phyloP scores from a whole-genome alignment of 1,140 invertebrate species.

The Thaumetopoea pityocampa region DNA sequence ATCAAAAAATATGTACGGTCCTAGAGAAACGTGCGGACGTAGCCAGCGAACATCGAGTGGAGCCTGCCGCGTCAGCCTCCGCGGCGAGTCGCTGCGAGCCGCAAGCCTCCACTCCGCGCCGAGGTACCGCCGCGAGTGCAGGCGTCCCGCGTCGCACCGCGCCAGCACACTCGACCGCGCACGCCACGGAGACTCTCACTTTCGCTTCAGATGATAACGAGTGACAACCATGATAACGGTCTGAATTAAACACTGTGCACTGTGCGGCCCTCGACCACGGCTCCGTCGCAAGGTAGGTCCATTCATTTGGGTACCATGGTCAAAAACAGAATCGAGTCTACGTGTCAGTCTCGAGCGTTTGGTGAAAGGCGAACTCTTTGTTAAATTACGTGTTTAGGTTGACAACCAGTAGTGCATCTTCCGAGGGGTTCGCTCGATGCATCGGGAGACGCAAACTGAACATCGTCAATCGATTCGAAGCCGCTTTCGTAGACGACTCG shows the following conservation, averaged over 20 bases:
- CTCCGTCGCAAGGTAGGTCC: conserved; percentile 49
- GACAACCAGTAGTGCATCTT: conserved; percentile 19
- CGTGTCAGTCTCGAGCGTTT: conserved; percentile 66
- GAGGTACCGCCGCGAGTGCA: conserved; percentile 45
- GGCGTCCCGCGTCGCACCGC: conserved; percentile 30
- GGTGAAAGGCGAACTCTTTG: conserved; percentile 72
- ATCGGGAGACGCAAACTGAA: too few species aligned
- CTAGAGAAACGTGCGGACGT: too few species aligned
- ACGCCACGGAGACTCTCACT: conserved; percentile 51
- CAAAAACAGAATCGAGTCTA: conserved; percentile 53
- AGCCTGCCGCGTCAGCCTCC: conserved; percentile 19
- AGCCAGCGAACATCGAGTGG: neutral
- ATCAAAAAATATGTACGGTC: too few species aligned
- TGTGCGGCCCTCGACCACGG: conserved; percentile 29
- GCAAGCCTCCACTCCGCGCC: conserved; percentile 33
- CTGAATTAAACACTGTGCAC: conserved; percentile 45
- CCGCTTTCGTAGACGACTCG: too few species aligned
- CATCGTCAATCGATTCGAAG: too few species aligned
- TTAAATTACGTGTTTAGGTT: conserved; percentile 49
- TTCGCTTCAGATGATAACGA: conserved; percentile 41
- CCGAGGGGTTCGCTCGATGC: too few species aligned
- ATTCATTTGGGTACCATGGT: conserved; percentile 28
- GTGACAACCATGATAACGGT: conserved; percentile 49
- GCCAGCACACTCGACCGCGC: conserved; percentile 27
- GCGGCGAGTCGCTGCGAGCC: conserved; percentile 1